Evolutionary conservation across 2,888 invertebrate genomes (phyloP).

Genomic region (Mesodorylaimus sp.): DNA sequence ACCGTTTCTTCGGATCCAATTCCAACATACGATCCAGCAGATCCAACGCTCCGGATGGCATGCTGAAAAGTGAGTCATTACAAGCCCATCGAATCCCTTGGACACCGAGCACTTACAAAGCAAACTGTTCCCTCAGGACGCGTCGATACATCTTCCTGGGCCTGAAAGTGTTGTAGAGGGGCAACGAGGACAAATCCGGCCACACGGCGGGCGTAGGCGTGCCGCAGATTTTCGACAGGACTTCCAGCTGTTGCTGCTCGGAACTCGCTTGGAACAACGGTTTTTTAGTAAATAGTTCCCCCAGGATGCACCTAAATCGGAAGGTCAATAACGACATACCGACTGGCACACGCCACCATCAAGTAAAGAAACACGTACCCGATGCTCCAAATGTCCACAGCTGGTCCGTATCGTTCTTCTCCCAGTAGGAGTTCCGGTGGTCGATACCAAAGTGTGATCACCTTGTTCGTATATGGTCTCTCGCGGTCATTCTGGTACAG

Average conservation of each 20-base stretch:
- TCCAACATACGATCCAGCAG: conserved; percentile 86
- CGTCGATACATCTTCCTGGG: conserved; percentile 75
- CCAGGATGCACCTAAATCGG: conserved; percentile 59
- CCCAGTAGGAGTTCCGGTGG: conserved; percentile 90
- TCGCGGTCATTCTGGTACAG: conserved; percentile 83
- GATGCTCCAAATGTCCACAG: conserved; percentile 97
- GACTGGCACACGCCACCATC: not conserved
- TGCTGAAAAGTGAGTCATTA: conserved; percentile 2
- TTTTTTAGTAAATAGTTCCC: conserved; percentile 83
- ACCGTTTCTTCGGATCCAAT: conserved; percentile 75
- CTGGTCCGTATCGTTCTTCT: conserved; percentile 88
- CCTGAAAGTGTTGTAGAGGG: conserved; percentile 71
- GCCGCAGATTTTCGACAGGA: conserved; percentile 81
- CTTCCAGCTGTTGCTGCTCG: conserved; percentile 79
- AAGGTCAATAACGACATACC: not conserved
- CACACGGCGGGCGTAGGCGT: conserved; percentile 87
- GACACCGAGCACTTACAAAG: conserved; percentile 40
- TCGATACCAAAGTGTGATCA: conserved; percentile 95
- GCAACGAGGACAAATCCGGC: conserved; percentile 83
- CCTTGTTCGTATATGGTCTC: conserved; percentile 92
- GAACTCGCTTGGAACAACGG: conserved; percentile 87
- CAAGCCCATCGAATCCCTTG: not conserved
- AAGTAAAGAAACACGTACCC: conserved; percentile 39
- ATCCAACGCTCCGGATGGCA: conserved; percentile 60
- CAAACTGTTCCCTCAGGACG: conserved; percentile 73